phyloP scores from a whole-genome alignment of 2,113 vertebrate genomes.

The Coregonus clupeaformis region DNA sequence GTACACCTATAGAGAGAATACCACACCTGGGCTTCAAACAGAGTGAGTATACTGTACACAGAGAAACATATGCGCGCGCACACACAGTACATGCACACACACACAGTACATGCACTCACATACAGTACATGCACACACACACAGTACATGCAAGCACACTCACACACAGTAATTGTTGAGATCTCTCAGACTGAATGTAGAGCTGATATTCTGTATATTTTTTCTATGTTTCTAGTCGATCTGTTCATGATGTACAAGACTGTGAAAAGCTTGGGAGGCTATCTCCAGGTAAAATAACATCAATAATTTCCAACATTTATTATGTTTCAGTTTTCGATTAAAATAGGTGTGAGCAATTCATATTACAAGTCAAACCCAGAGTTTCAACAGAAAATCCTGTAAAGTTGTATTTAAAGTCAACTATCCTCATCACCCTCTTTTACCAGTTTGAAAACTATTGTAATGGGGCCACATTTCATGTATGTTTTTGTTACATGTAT shows the following conservation, averaged over 20 bases:
- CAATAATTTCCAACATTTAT: background rate
- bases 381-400: background rate
- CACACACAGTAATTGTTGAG: background rate
- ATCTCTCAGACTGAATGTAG: background rate
- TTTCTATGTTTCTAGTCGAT: slow-evolving; percentile 64
- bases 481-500: background rate
- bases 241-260: slow-evolving; percentile 74
- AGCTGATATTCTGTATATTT: background rate
- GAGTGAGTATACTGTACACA: slow-evolving; percentile 50
- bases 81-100: background rate
- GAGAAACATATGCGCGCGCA: background rate
- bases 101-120: background rate
- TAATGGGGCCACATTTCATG: background rate
- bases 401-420: too few relatives aligned
- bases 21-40: slow-evolving; percentile 80
- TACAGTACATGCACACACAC: background rate
- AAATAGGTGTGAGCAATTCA: too few relatives aligned
- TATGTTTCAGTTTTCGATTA: background rate
- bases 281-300: slow-evolving; percentile 68
- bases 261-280: slow-evolving; percentile 70
- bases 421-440: too few relatives aligned
- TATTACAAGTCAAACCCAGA: background rate
- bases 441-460: too few relatives aligned
- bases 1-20: slow-evolving; percentile 75
- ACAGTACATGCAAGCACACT: too few relatives aligned